Base-by-base conservation (phyloP, 2,113 vertebrate genomes). In the Rhinichthys klamathensis region DNA sequence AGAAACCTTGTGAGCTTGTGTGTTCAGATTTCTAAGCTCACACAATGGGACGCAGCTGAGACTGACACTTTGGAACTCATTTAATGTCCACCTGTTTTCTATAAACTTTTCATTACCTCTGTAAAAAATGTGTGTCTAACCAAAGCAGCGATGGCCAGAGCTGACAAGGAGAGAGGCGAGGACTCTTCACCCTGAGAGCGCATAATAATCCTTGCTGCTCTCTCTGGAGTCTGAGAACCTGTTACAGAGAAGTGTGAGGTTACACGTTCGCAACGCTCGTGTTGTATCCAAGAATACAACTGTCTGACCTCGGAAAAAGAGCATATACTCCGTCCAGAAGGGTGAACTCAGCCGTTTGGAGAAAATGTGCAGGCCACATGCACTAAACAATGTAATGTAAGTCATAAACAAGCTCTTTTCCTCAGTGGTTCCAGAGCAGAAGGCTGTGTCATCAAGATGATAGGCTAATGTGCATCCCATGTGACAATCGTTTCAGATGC, bases 21-120 rank as follows among this genome's bases (percentile, higher is more conserved):
- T 70, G 44, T 51, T 38, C 49, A 41, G 81, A 83, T 83, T 83
- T 83, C 61, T 51, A 49, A 44, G 12, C 30, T 35, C 63, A 63
- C 76, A 70, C 74, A 83, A 80, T 27, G 60, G 35, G 74, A 51
- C 25, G 18, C 56, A 80, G 30, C 60, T 80, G 38, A 79, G 27
- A 30, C 51, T 6, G 63, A 83, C 16, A 18, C 69, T 27, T 70
- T 61, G 44, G 44, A 87, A 89, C n/a, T 30, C 79, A 87, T 80
- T 67, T 75, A 44, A 76, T 44, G 69, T 46, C 77, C 86, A 86
- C 79, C 82, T 88, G 86, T 84, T 89, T 65, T 65, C 82, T 58
- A 86, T 89, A 82, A 88, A 82, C 83, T 58, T 87, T 86, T 82
- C 81, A 86, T 86, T 86, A 87, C 49, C 44, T 79, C 69, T 49